Evolutionary conservation across 92 coral and sea anemone species (phyloP).

Genomic region (Epizoanthus illoricatus): DNA sequence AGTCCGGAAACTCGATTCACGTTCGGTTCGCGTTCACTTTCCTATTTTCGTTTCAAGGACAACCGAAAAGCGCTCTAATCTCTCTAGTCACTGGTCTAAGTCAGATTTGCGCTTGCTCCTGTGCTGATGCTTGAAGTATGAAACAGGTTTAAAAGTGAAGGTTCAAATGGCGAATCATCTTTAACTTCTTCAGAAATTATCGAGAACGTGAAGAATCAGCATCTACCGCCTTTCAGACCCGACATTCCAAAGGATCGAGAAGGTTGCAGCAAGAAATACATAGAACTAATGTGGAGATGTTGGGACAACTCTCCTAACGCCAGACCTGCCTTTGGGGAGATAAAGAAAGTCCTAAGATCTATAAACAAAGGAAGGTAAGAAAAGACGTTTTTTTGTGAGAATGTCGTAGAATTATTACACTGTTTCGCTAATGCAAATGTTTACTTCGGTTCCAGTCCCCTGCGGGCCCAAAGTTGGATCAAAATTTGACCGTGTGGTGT

Average conservation of each 20-base stretch:
- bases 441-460: neutral
- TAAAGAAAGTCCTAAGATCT: constrained; percentile 54
- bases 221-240: constrained; percentile 66
- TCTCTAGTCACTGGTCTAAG: too few relatives aligned
- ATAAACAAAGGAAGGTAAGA: constrained; percentile 70
- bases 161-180: neutral
- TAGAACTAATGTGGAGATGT: constrained; percentile 54
- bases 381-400: neutral
- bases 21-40: too few relatives aligned
- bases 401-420: neutral
- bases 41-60: too few relatives aligned
- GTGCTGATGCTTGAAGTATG: too few relatives aligned
- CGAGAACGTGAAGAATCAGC: constrained; percentile 46
- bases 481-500: too few relatives aligned
- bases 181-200: constrained; percentile 54
- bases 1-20: too few relatives aligned
- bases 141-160: too few relatives aligned
- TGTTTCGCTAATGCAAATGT: neutral
- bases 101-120: too few relatives aligned
- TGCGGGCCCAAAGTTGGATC: too few relatives aligned
- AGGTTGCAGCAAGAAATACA: constrained; percentile 38
- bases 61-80: too few relatives aligned
- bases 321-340: constrained; percentile 61
- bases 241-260: constrained; percentile 55
- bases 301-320: constrained; percentile 65